Percentiles rank a stretch among this genome's conserved stretches.
phyloP scores from a whole-genome alignment of 1,140 invertebrate genomes.

The Penaeus indicus region DNA sequence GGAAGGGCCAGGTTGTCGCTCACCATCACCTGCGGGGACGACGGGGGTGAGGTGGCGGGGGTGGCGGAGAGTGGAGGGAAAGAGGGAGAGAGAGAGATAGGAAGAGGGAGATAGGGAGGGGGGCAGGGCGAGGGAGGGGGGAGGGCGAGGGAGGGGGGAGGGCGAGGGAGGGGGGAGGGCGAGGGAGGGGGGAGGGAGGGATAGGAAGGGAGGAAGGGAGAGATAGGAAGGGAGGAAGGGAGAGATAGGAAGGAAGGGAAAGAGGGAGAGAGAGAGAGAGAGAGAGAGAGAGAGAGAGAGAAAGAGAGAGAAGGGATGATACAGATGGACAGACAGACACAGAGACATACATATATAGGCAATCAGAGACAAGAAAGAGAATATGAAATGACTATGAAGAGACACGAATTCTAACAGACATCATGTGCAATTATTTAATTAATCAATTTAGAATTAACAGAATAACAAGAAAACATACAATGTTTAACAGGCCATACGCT shows the following conservation, averaged over 20 bases:
- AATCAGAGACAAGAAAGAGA: too few species aligned
- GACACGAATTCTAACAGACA: too few species aligned
- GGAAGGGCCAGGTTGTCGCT: slow-evolving; percentile 92
- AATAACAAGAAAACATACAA: too few species aligned
- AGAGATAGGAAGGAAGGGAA: background rate
- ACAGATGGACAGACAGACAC: background rate
- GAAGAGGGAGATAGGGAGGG: background rate
- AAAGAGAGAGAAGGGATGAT: background rate
- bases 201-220: too few species aligned
- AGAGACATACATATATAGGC: background rate
- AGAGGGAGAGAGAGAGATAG: background rate
- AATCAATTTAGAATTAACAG: too few species aligned
- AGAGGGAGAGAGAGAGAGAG: background rate
- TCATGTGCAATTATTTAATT: too few species aligned
- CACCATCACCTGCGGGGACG: slow-evolving; percentile 79
- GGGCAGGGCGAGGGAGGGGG: background rate
- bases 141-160: background rate
- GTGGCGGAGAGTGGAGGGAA: background rate
- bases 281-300: background rate
- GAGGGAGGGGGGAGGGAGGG: background rate
- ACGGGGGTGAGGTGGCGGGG: background rate
- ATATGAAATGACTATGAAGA: too few species aligned
- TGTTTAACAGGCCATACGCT: too few species aligned
- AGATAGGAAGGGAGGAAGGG: background rate
- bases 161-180: background rate